These are phyloP conservation scores for Drosophila helvetica DNA, from an alignment of 2,888 invertebrate genomes.

Conservation along the genomic window DNA sequence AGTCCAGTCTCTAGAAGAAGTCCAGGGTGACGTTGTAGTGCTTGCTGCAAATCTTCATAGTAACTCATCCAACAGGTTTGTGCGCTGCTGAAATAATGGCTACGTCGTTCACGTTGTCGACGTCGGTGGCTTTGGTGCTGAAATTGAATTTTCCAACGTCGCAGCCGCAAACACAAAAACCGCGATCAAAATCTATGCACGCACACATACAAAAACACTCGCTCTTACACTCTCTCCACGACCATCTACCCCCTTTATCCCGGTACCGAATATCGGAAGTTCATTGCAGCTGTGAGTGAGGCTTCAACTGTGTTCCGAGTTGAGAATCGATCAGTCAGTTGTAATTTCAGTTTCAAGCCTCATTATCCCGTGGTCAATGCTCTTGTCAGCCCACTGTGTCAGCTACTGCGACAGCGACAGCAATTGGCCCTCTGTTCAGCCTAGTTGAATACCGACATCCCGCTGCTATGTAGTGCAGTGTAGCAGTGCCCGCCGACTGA, in stretches of 20 bases:
- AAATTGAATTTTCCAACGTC: conserved; percentile 69
- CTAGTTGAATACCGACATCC: conserved; percentile 25
- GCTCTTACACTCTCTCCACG: neutral
- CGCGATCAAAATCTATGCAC: conserved; percentile 66
- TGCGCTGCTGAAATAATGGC: conserved; percentile 52
- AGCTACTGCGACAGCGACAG: conserved; percentile 4
- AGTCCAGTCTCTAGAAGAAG: neutral
- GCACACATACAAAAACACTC: conserved; percentile 21
- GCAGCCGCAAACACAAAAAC: conserved; percentile 69
- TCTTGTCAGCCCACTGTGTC: conserved; percentile 20
- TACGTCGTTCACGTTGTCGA: conserved; percentile 30
- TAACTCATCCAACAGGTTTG: too few species aligned
- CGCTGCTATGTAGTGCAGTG: conserved; percentile 44
- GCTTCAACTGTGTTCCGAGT: neutral
- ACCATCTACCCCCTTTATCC: neutral
- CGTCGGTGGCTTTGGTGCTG: conserved; percentile 51
- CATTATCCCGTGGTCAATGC: conserved; percentile 18
- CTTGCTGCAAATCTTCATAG: neutral
- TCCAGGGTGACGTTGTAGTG: neutral
- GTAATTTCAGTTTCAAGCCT: conserved; percentile 22
- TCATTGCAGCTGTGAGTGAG: neutral
- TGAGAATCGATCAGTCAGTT: neutral
- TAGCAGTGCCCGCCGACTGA: conserved; percentile 34
- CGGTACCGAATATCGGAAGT: neutral
- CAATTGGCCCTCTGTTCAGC: conserved; percentile 18